Base-by-base conservation (phyloP, 92 coral and sea anemone genomes). In the Palythoa heliodiscus region DNA sequence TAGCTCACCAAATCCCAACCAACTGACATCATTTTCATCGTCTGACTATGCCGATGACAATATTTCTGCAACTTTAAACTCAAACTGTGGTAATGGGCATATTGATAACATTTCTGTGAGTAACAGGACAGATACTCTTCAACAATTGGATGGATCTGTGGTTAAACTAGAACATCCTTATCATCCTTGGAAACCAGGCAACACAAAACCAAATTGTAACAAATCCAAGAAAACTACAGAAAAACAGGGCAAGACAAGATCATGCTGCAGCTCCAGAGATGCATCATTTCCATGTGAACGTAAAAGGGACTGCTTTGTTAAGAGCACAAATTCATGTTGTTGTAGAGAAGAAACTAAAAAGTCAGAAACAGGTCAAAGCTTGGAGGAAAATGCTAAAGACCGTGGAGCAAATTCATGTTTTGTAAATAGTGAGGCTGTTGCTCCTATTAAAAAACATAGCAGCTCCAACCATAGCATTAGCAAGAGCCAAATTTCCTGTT, bases 181-280 rank as follows among this genome's bases (percentile, higher is more conserved):
- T 23, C 38, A 53, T 5, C 0, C 50, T 55, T 17, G 67, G 20
- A 52, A 54, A 53, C 20, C 6, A 6, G 67, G 55, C 22, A 54
- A 53, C 8, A 11, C 40, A 16, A 47, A n/a, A 40, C 11, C 20
- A 35, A 15, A 40, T 2, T 64, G 73, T 23, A 63, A 60, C 57
- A 80, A 66, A 20, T 80, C 84, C 35, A 80, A 66, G 20, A 23
- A 66, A 2, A 52, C 19, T 68, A 5, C 9, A 43, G 73, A 47
- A 64, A 25, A 80, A 13, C 71, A 64, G 57, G 60, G 47, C 13
- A 40, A 66, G 84, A 11, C n/a, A 19, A 43, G 43, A 5, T 22
- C 71, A 40, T 38, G 83, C 17, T 60, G 83, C 15, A 61, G 58
- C 61, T 15, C 83, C 17, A 38, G 35, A 38, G 83, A 39, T 78